Percentiles rank a stretch among this genome's conserved stretches.
Evolutionary conservation across 2,888 invertebrate genomes (phyloP).

Genomic region (Oxyteleia sp.): DNA sequence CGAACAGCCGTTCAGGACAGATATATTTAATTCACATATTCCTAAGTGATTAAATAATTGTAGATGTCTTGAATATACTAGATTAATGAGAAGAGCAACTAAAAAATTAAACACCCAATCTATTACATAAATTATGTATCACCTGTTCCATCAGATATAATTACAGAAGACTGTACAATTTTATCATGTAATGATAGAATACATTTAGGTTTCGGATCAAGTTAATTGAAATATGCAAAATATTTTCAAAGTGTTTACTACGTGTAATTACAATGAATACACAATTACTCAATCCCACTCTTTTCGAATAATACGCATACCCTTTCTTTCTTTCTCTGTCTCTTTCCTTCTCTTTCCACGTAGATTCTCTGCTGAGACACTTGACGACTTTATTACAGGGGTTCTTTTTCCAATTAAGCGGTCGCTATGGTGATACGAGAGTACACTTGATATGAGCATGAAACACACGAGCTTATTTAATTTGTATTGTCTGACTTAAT

Average conservation of each 20-base stretch:
- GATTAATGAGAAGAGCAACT: no score
- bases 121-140: no score
- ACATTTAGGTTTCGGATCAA: no score
- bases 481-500: slow-evolving; percentile 58
- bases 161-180: no score
- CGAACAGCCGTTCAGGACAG: no score
- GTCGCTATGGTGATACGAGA: slow-evolving; percentile 84
- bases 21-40: no score
- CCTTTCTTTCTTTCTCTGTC: slow-evolving; percentile 51
- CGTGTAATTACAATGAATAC: slow-evolving; percentile 33
- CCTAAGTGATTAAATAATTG: no score
- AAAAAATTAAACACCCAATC: no score
- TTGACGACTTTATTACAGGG: slow-evolving; percentile 83
- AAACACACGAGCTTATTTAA: slow-evolving; percentile 66
- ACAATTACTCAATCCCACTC: slow-evolving; percentile 53
- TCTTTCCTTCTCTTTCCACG: slow-evolving; percentile 64
- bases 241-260: slow-evolving; percentile 27
- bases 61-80: no score
- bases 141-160: no score
- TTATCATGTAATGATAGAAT: no score
- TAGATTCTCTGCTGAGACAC: slow-evolving; percentile 75
- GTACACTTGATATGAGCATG: slow-evolving; percentile 72
- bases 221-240: slow-evolving; percentile 3
- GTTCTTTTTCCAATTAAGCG: slow-evolving; percentile 84
- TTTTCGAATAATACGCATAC: slow-evolving; percentile 57